Conservation (phyloP, 2,888 invertebrate genomes). For the Nemoura dubitans region DNA sequence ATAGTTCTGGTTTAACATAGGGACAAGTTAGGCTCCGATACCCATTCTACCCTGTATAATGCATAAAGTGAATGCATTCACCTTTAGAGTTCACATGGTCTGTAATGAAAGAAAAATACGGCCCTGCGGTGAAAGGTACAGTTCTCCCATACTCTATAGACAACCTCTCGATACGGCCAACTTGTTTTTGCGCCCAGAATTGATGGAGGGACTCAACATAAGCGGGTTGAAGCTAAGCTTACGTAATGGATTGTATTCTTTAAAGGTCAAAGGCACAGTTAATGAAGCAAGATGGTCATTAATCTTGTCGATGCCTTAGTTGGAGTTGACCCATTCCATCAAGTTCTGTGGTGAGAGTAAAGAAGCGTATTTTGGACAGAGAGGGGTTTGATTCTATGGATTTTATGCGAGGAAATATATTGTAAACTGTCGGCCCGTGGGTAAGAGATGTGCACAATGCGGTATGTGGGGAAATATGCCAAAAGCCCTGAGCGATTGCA, state of each 20-base stretch:
- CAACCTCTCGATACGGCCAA: not conserved
- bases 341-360: not conserved
- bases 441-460: not conserved
- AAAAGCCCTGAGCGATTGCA: not conserved
- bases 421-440: not conserved
- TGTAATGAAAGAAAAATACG: not conserved
- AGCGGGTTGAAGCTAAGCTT: slow-evolving; percentile 22
- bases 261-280: slow-evolving; percentile 27
- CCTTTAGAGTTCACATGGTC: not conserved
- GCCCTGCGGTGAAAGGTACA: not conserved
- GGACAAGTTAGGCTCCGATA: not conserved
- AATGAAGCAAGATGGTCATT: slow-evolving; percentile 40
- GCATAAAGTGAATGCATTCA: not conserved
- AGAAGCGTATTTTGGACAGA: not conserved
- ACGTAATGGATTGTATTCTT: slow-evolving; percentile 41
- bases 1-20: not conserved
- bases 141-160: not conserved
- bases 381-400: not conserved
- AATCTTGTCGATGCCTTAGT: slow-evolving; percentile 21
- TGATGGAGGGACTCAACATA: not conserved
- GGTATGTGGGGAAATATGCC: not conserved
- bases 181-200: not conserved
- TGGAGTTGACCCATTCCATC: not conserved
- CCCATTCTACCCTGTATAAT: not conserved
- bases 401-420: not conserved